A percentile compares a stretch with the other conserved stretches of the same genome.
phyloP scores from a whole-genome alignment of 2,113 vertebrate genomes.

The Sphaerodactylus townsendi region DNA sequence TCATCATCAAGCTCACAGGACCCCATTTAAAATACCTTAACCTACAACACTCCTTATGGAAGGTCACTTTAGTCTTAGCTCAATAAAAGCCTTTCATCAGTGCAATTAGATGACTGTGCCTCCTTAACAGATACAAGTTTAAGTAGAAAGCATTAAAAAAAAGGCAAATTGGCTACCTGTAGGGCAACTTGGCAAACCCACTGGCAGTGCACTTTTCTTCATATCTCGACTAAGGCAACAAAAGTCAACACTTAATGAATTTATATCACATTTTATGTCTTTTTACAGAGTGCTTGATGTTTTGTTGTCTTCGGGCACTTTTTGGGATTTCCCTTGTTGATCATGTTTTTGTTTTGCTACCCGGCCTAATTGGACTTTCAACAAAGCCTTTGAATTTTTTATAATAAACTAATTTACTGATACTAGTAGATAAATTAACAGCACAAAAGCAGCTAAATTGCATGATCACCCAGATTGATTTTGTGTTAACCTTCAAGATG shows the following conservation, averaged over 20 bases:
- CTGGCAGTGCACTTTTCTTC: slow-evolving; percentile 55
- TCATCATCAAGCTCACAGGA: slow-evolving; percentile 7
- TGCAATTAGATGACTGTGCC: slow-evolving; percentile 38
- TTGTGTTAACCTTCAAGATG: slow-evolving; percentile 76
- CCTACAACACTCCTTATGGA: neutral
- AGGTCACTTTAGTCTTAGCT: slow-evolving; percentile 21
- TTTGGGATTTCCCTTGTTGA: slow-evolving; percentile 72
- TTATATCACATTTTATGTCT: slow-evolving; percentile 67
- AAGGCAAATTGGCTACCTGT: neutral
- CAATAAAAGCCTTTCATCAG: neutral
- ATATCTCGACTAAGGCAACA: slow-evolving; percentile 61
- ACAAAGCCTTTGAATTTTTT: slow-evolving; percentile 77
- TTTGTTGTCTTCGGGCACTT: slow-evolving; percentile 62
- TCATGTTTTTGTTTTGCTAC: slow-evolving; percentile 68
- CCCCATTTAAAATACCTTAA: slow-evolving; percentile 30
- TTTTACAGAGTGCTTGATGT: slow-evolving; percentile 58
- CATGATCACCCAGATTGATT: slow-evolving; percentile 76
- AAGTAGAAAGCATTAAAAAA: neutral
- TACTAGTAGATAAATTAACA: slow-evolving; percentile 76
- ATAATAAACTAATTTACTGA: slow-evolving; percentile 80
- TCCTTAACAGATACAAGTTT: slow-evolving; percentile 21
- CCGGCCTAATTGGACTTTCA: slow-evolving; percentile 71
- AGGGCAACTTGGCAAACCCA: slow-evolving; percentile 35
- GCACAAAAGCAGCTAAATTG: slow-evolving; percentile 77
- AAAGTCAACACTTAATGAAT: slow-evolving; percentile 66